These are phyloP conservation scores for Phengaris alcon DNA, from an alignment of 2,888 invertebrate species.

Conservation along the genomic window DNA sequence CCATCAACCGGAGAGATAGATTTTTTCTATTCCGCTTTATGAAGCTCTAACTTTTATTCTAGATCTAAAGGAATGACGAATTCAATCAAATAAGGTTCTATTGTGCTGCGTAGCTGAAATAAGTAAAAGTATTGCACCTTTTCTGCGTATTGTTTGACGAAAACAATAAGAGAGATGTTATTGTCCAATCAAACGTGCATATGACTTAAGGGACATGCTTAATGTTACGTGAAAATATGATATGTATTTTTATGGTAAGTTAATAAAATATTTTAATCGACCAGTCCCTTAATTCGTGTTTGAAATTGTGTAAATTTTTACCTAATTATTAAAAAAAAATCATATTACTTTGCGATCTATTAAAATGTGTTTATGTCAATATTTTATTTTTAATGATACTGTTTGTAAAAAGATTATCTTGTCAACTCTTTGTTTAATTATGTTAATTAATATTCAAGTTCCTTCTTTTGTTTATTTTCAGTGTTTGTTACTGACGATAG, in stretches of 20 bases:
- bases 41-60: neutral
- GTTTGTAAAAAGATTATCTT: no score
- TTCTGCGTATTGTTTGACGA: conserved; percentile 40
- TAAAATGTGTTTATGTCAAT: no score
- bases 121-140: conserved; percentile 39
- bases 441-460: no score
- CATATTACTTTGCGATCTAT: no score
- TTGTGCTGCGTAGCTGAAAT: conserved; percentile 30
- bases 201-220: conserved; percentile 29
- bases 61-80: neutral
- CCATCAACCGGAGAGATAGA: neutral
- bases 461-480: no score
- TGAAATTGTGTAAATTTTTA: no score
- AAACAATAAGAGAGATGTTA: conserved; percentile 40
- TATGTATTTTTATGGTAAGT: neutral
- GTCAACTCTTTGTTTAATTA: no score
- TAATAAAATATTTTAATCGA: neutral
- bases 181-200: conserved; percentile 40
- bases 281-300: no score
- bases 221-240: neutral
- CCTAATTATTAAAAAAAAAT: no score
- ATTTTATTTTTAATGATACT: no score
- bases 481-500: no score
- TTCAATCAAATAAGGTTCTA: neutral
- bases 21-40: neutral